Base-by-base conservation (phyloP, 2,113 vertebrate genomes). In the Drymodes brunneopygia region DNA sequence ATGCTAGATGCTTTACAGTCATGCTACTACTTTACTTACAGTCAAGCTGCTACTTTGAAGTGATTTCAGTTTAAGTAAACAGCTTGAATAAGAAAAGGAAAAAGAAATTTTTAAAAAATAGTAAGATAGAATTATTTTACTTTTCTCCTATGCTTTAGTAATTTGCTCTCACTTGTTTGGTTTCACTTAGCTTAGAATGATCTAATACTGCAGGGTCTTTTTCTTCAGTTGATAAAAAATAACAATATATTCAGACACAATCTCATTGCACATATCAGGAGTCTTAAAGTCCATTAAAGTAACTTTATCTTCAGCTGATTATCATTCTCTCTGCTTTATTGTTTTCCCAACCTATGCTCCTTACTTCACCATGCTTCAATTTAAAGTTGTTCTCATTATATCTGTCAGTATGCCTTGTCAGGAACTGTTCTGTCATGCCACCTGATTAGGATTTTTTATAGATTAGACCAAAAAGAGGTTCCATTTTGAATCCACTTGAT, bases 351-450 rank as follows among this genome's bases (percentile, higher is more conserved):
- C n/a, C 66, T 87, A 35, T 88, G 57, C 36, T 75, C 31, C 36
- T 91, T 89, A 50, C 61, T 53, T 92, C 21, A 80, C n/a, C 54
- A 22, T 50, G 33, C 57, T 87, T 92, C 36, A 87, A 28, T 85
- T 85, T 91, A 61, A 95, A 89, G 18, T 91, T 85, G 18, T 19
- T 90, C 66, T 94, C 84, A 86, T 95, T 92, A 53, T 80, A 81
- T 44, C 64, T 56, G 38, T 67, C 81, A 89, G 65, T 89, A 91
- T 95, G 84, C 40, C 53, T 79, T 81, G 61, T 81, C 86, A 96
- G 40, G 44, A 58, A 60, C 14, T 61, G 28, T 50, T 95, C 57
- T 72, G 40, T 79, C 62, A 85, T 42, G n/a, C 18, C 61, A 75
- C 15, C n/a, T 57, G 70, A 92, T 71, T 72, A 91, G 48, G 61